Conservation (phyloP, 2,797 vertebrate genomes). For the Malurus splendens region DNA sequence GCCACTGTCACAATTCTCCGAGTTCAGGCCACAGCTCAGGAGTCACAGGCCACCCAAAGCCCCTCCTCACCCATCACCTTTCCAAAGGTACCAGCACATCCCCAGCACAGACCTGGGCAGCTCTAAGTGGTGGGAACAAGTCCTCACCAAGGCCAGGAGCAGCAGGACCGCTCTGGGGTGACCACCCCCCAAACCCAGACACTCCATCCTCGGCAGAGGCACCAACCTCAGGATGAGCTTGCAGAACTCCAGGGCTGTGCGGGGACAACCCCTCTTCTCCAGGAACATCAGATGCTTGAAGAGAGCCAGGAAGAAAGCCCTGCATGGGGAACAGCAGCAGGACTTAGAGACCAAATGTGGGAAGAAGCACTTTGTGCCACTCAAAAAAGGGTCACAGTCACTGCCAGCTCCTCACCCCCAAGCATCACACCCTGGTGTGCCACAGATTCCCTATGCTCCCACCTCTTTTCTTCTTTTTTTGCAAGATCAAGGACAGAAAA, state of each 20-base stretch:
- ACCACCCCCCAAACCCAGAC: neutral
- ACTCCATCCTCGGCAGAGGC: fast-evolving
- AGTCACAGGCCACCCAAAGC: neutral
- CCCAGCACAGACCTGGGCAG: neutral
- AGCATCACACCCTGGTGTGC: neutral
- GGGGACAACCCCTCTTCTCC: constrained; percentile 93
- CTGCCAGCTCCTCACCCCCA: fast-evolving
- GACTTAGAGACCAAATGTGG: neutral
- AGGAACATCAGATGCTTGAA: constrained; percentile 96
- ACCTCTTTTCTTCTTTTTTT: neutral
- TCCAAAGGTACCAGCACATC: neutral
- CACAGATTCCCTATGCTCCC: fast-evolving
- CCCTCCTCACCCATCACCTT: neutral
- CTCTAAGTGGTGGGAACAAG: neutral
- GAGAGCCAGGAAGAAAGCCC: constrained; percentile 91
- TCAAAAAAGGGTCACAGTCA: neutral
- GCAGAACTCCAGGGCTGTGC: constrained; percentile 94
- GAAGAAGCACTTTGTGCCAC: neutral
- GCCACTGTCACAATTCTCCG: fast-evolving
- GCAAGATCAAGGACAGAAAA: neutral
- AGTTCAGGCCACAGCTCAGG: neutral
- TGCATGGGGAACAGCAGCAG: constrained; percentile 29
- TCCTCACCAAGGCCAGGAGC: neutral
- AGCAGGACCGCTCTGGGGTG: neutral
- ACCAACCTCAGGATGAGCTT: constrained; percentile 90